Percentiles rank a stretch among this genome's conserved stretches.
Conservation (phyloP, 2,888 invertebrate genomes). For the Drosophila lacicola region DNA sequence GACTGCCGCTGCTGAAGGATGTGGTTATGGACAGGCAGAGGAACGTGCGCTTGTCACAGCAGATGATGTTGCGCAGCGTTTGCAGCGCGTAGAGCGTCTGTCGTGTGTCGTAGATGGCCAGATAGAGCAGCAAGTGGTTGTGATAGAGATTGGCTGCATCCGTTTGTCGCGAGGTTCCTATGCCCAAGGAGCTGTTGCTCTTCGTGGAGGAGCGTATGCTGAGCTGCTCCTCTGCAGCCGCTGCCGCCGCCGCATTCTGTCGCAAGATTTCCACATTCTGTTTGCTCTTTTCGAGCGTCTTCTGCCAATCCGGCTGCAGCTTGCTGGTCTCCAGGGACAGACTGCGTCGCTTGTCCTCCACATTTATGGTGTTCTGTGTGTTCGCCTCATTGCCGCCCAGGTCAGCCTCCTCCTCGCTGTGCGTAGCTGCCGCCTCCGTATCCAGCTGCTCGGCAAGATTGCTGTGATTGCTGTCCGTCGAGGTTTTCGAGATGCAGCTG, state of each 20-base stretch:
- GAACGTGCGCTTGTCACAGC: slow-evolving; percentile 89
- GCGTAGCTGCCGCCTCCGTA: slow-evolving; percentile 36
- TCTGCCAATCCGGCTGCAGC: slow-evolving; percentile 81
- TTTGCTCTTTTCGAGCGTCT: slow-evolving; percentile 85
- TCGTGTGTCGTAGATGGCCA: slow-evolving; percentile 91
- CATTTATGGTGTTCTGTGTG: slow-evolving; percentile 77
- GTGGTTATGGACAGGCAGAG: slow-evolving; percentile 92
- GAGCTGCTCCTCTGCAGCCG: slow-evolving; percentile 67
- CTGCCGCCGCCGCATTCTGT: slow-evolving; percentile 75
- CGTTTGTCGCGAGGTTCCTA: slow-evolving; percentile 30
- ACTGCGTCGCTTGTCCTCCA: slow-evolving; percentile 83
- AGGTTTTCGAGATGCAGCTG: slow-evolving; percentile 85
- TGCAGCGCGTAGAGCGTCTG: slow-evolving; percentile 90
- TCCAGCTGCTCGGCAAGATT: slow-evolving; percentile 51
- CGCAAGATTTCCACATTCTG: slow-evolving; percentile 84
- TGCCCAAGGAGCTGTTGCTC: slow-evolving; percentile 63
- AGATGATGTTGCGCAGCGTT: slow-evolving; percentile 90
- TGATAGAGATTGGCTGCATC: slow-evolving; percentile 87
- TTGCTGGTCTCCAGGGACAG: slow-evolving; percentile 80
- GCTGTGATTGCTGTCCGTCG: slow-evolving; percentile 84
- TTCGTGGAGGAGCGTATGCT: slow-evolving; percentile 63
- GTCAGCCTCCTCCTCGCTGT: slow-evolving; percentile 81
- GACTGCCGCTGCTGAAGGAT: slow-evolving; percentile 87
- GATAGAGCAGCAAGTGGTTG: slow-evolving; percentile 93
- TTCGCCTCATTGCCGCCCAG: slow-evolving; percentile 54